Conservation (phyloP, 2,113 vertebrate genomes). For the Capra hircus region DNA sequence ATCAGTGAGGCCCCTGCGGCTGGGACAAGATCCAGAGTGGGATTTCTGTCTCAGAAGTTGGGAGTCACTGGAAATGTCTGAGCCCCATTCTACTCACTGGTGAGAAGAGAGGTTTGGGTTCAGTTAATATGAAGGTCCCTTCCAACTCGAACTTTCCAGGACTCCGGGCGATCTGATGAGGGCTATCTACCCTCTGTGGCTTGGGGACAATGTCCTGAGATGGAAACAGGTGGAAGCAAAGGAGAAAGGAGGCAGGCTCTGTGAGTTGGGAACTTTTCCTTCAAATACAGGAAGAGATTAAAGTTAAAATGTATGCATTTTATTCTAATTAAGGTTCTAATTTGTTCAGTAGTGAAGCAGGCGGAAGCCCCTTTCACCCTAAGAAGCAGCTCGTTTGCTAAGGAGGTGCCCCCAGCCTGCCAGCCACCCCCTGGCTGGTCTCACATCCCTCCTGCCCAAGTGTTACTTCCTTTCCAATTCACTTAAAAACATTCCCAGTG, state of each 20-base stretch:
- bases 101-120: neutral
- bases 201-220: neutral
- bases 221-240: neutral
- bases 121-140: neutral
- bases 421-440: neutral
- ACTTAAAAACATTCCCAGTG: neutral
- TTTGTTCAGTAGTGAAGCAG: neutral
- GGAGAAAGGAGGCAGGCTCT: neutral
- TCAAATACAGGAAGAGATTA: neutral
- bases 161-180: accelerated
- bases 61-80: neutral
- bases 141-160: neutral
- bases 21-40: neutral
- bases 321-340: neutral
- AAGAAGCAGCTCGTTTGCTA: too few species aligned
- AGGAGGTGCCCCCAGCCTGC: neutral
- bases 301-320: neutral
- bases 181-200: neutral
- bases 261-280: neutral
- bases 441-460: too few species aligned
- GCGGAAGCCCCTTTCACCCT: neutral
- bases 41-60: neutral
- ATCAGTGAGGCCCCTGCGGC: too few species aligned
- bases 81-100: neutral
- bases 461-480: neutral